Evolutionary conservation across 2,888 invertebrate species (phyloP), one percentile per base, ranked within the genome.

Genomic region (Limnephilus marmoratus): DNA sequence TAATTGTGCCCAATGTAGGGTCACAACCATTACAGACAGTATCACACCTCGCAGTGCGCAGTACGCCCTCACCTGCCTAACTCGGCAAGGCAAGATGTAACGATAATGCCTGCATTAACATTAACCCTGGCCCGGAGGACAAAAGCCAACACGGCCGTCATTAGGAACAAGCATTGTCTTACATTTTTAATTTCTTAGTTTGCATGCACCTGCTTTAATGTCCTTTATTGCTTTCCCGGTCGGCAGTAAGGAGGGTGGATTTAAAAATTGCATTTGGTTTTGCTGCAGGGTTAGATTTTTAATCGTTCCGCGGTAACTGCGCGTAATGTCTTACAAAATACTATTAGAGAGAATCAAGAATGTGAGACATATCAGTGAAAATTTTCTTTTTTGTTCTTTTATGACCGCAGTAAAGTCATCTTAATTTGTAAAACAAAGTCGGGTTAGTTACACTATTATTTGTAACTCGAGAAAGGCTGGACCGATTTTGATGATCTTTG

Each of bases 111-210:
- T 83, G 93, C 93, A 92, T 92, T 93, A 93, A 91, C 93, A 92
- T 91, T 93, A 93, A 91, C 93, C 93, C 91, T 81, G 45, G 90
- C 68, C 87, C 90, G 29, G 34, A 87, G 92, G 83, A 92, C 92
- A 93, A 93, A 93, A 90, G 92, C 41, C 90, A 68, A 87, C 91
- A 91, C 80, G 90, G 83, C 93, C 89, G 91, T 93, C 93, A 92
- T 93, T 93, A 92, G 90, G 85, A 53, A 80, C 91, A 85, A 85
- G 92, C 92, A 91, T 92, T 93, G 93, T 92, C 93, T 93, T 93
- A 93, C 93, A 93, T 93, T 93, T 93, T 93, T 93, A 93, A 93
- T 92, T 93, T 93, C 92, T 92, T 91, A 92, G 93, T 93, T 93
- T 90, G 92, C 93, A 88, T 90, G 90, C 92, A 91, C 92, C 90